A percentile compares a stretch with the other conserved stretches of the same genome.
Evolutionary conservation across 2,888 invertebrate genomes (phyloP).

Genomic region (Caenorhabditis parvicauda): DNA sequence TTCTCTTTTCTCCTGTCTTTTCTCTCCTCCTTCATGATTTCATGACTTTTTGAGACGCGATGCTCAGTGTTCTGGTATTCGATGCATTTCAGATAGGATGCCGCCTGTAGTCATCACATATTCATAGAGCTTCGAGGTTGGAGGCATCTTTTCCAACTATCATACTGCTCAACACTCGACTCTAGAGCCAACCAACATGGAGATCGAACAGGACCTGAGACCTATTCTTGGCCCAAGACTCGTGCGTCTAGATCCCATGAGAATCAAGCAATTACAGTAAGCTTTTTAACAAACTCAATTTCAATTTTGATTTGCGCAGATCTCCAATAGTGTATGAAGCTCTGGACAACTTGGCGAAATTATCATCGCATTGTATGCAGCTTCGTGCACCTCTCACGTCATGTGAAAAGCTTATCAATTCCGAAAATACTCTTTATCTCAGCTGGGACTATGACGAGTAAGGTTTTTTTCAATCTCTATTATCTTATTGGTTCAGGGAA

Average conservation of each 20-base stretch:
- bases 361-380: constrained; percentile 47
- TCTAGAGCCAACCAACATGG: constrained; percentile 36
- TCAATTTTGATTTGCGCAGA: constrained; percentile 12
- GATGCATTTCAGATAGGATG: no score
- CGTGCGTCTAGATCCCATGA: constrained; percentile 52
- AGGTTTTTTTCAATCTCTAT: neutral
- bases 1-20: no score
- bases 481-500: constrained; percentile 27
- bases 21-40: no score
- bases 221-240: constrained; percentile 50
- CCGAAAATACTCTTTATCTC: constrained; percentile 50
- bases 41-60: neutral
- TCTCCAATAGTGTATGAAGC: constrained; percentile 32
- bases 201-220: constrained; percentile 48
- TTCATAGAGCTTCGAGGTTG: no score
- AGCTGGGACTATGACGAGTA: constrained; percentile 53
- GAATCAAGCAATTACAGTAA: constrained; percentile 49
- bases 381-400: constrained; percentile 42
- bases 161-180: no score
- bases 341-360: constrained; percentile 38
- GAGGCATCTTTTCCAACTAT: no score
- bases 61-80: neutral
- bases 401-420: constrained; percentile 43
- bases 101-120: no score
- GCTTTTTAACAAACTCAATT: constrained; percentile 5